Evolutionary conservation across 1,140 invertebrate species (phyloP).

Genomic region (Leptinotarsa undecemlineata): DNA sequence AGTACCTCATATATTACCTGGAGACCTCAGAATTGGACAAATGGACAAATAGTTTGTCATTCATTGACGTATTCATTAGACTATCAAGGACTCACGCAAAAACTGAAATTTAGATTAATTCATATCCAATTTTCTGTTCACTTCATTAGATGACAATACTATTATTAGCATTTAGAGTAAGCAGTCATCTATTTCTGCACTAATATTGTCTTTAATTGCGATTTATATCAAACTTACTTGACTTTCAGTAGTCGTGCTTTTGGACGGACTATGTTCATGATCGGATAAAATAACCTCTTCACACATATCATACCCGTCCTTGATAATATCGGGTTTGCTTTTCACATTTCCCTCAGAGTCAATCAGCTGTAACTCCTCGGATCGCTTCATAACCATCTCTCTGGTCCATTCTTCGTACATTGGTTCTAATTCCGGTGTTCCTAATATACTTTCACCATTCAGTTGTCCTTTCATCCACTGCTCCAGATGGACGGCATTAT

Average conservation of each 20-base stretch:
- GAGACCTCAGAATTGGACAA: too few species aligned
- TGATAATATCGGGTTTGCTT: slow-evolving; percentile 33
- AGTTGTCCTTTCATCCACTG: slow-evolving; percentile 73
- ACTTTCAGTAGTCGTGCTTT: slow-evolving; percentile 72
- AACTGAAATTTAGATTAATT: too few species aligned
- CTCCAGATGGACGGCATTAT: slow-evolving; percentile 67
- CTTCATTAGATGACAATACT: too few species aligned
- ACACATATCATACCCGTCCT: slow-evolving; percentile 55
- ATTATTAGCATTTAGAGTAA: too few species aligned
- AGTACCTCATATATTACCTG: too few species aligned
- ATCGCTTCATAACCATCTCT: slow-evolving; percentile 67
- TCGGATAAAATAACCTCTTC: slow-evolving; percentile 56
- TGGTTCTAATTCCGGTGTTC: slow-evolving; percentile 57
- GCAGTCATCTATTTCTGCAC: too few species aligned
- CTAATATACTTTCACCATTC: slow-evolving; percentile 50
- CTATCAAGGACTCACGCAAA: too few species aligned
- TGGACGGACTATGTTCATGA: slow-evolving; percentile 66
- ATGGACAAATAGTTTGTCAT: too few species aligned
- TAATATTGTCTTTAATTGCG: too few species aligned
- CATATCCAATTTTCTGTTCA: too few species aligned
- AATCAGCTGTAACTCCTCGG: slow-evolving; percentile 66
- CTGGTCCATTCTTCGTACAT: slow-evolving; percentile 70
- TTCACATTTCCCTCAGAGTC: slow-evolving; percentile 52
- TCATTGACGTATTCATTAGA: too few species aligned
- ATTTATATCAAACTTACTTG: slow-evolving; percentile 59